Conservation (phyloP, 1,140 invertebrate species). For the Drosophila asahinai region DNA sequence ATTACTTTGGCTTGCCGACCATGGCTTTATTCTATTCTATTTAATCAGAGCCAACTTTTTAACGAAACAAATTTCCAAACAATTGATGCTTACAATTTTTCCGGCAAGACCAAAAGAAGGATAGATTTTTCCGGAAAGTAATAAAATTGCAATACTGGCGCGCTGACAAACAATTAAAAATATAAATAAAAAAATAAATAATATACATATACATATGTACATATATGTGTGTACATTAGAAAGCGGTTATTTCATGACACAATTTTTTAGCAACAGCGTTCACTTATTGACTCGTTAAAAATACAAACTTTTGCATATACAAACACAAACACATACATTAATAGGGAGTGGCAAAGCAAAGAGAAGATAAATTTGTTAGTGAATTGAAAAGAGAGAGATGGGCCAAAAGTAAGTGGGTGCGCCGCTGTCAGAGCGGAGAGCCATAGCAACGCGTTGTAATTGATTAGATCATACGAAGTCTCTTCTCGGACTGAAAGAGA, state of each 20-base stretch:
- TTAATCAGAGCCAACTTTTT: too few species aligned
- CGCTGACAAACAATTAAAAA: not conserved
- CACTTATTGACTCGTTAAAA: not conserved
- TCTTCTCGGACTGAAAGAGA: not conserved
- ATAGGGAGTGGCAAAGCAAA: conserved; percentile 6
- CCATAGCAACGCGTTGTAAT: not conserved
- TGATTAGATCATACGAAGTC: not conserved
- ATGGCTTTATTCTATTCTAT: too few species aligned
- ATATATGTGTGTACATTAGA: not conserved
- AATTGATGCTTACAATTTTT: too few species aligned
- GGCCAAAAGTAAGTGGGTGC: not conserved
- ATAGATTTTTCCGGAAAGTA: not conserved
- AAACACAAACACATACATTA: not conserved
- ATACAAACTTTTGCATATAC: not conserved
- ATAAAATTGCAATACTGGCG: not conserved
- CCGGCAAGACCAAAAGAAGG: too few species aligned
- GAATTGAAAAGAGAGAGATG: not conserved
- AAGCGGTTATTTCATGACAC: conserved; percentile 6
- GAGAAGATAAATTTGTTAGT: conserved; percentile 1
- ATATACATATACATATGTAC: too few species aligned
- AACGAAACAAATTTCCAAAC: too few species aligned
- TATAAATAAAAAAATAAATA: too few species aligned
- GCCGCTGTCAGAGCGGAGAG: not conserved
- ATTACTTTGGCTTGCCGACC: too few species aligned
- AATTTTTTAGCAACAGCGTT: not conserved